Conservation (phyloP, 2,797 vertebrate species). For the Anabacerthia variegaticeps region DNA sequence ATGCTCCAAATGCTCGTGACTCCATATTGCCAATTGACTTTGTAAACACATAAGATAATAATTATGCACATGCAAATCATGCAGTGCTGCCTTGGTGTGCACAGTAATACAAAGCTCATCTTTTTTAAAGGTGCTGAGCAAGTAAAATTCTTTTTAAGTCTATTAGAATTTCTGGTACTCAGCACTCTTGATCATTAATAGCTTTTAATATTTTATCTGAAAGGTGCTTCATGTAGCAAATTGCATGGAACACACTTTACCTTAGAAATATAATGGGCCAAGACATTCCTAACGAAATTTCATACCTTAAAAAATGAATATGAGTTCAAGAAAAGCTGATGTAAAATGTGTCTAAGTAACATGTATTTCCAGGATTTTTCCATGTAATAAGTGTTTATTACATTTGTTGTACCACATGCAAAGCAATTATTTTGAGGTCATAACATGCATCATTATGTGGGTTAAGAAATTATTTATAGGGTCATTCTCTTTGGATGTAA, state of each 20-base stretch:
- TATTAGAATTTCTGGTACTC: background rate
- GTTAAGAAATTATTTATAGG: slow-evolving; percentile 14
- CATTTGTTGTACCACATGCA: background rate
- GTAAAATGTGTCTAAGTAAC: background rate
- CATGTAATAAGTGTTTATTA: background rate
- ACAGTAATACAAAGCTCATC: background rate
- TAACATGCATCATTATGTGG: background rate
- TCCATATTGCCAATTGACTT: background rate
- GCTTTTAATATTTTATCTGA: slow-evolving; percentile 25
- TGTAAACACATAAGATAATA: background rate
- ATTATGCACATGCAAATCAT: background rate
- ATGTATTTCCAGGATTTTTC: background rate
- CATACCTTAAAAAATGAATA: background rate
- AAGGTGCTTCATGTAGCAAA: slow-evolving; percentile 2
- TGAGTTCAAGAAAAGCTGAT: background rate
- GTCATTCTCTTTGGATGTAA: background rate
- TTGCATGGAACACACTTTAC: background rate
- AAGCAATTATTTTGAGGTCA: background rate
- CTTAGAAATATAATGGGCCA: background rate
- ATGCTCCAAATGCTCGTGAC: background rate
- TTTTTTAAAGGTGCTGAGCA: background rate
- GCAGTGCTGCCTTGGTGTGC: background rate
- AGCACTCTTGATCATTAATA: background rate
- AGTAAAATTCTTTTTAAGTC: background rate
- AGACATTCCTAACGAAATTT: background rate